A percentile compares a stretch with the other conserved stretches of the same genome.
Conservation (phyloP, 2,888 invertebrate species). For the Sinohyriopsis cumingii region DNA sequence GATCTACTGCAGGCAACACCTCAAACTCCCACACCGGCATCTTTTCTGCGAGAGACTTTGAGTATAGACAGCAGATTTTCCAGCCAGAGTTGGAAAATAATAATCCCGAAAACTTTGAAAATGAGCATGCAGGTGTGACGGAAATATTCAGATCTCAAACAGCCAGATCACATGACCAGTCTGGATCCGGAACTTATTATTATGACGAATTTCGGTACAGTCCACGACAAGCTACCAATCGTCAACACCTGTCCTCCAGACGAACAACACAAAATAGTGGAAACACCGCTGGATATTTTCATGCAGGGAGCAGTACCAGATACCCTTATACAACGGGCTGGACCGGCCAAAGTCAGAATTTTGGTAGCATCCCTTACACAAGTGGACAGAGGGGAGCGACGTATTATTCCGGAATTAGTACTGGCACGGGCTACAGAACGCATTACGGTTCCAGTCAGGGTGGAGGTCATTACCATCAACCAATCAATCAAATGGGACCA, state of each 20-base stretch:
- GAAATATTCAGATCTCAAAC: not conserved
- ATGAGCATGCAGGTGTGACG: not conserved
- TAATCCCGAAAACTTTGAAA: constrained; percentile 2
- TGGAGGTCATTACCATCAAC: too few species aligned
- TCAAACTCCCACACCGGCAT: too few species aligned
- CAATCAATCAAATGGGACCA: too few species aligned
- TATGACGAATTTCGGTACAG: not conserved
- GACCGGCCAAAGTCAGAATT: not conserved
- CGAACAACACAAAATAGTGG: not conserved
- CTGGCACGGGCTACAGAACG: too few species aligned
- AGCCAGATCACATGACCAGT: too few species aligned
- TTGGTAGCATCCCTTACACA: too few species aligned
- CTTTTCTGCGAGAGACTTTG: constrained; percentile 16
- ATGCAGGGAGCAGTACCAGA: not conserved
- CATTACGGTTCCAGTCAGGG: too few species aligned
- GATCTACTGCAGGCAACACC: constrained; percentile 2
- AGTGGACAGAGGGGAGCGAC: too few species aligned
- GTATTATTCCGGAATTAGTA: too few species aligned
- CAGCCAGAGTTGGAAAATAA: constrained; percentile 23
- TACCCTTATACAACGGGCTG: not conserved
- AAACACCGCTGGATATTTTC: not conserved
- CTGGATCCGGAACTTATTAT: not conserved
- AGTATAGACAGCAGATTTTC: constrained; percentile 25
- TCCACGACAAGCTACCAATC: too few species aligned
- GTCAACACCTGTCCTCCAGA: not conserved